Evolutionary conservation across 2,797 vertebrate species (phyloP), one percentile per base, ranked within the genome.

Genomic region (Acipenser transmontanus): DNA sequence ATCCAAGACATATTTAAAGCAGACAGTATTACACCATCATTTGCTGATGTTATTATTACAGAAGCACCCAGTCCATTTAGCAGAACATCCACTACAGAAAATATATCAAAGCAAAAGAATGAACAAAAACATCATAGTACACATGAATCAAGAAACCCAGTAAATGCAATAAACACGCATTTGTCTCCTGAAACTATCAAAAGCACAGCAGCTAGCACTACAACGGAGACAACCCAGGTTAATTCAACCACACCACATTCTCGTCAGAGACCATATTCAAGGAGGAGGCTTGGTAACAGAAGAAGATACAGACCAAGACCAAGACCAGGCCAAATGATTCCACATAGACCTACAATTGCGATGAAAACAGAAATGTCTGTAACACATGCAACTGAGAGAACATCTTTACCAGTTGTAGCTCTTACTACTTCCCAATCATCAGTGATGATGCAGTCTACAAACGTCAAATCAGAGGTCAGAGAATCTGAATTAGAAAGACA

Each of bases 241-340:
- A 62, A 66, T 66, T 66, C 68, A 69, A 8, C 47, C 50, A 61
- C 56, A 2, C n/a, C 72, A 61, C 59, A 11, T 69, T 63, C 63
- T 7, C 66, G 17, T 72, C 77, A 69, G 68, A 66, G 74, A 47
- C 78, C 74, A 1, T 79, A 76, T 68, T 71, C 83, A 13, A 85
- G 82, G 51, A 89, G 74, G 70, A 88, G 81, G 72, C 85, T 86
- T 8, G 79, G 84, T 0, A 85, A 85, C 8, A 88, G 82, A 71
- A 89, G 80, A 70, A 88, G 85, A 14, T 87, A 91, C 69, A 87
- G 85, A 77, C 74, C 82, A 59, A 92, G 85, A 67, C 34, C 34
- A 34, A 34, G 34, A 80, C 84, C 14, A 92, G 84, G 69, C 81
- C 72, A 57, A 89, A 82, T 8, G 71, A 75, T 63, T 66, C 14